These are phyloP conservation scores for Pocillopora damicornis DNA, from an alignment of 64 coral and sea anemone species.

Conservation along the genomic window DNA sequence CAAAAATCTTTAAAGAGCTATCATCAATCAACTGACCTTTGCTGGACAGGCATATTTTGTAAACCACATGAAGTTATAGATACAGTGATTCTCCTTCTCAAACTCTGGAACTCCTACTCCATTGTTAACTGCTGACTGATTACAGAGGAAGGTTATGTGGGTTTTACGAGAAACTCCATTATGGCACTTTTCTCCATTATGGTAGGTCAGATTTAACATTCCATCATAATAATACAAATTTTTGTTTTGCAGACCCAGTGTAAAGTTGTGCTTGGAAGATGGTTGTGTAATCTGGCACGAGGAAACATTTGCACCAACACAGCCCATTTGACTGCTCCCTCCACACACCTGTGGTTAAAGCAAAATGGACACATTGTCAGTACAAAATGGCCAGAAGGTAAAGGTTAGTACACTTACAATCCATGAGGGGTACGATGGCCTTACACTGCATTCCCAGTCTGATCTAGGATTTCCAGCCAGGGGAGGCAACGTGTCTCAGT, in stretches of 20 bases:
- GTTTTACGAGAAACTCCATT: slow-evolving; percentile 1
- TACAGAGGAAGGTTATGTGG: slow-evolving; percentile 78
- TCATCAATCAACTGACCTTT: slow-evolving; percentile 49
- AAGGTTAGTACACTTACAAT: too few species aligned
- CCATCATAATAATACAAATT: slow-evolving; percentile 81
- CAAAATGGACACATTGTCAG: not conserved
- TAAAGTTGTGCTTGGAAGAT: not conserved
- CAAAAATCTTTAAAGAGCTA: too few species aligned
- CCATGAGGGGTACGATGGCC: too few species aligned
- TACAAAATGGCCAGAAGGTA: too few species aligned
- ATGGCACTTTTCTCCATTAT: slow-evolving; percentile 32
- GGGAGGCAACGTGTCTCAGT: too few species aligned
- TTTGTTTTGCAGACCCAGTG: slow-evolving; percentile 33
- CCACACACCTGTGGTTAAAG: slow-evolving; percentile 30
- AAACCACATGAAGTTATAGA: slow-evolving; percentile 74
- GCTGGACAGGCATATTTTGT: slow-evolving; percentile 82
- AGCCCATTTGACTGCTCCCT: slow-evolving; percentile 5
- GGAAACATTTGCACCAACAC: slow-evolving; percentile 15
- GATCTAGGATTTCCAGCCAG: too few species aligned
- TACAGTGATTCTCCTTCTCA: slow-evolving; percentile 60
- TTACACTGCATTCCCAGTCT: too few species aligned
- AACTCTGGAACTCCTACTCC: slow-evolving; percentile 44
- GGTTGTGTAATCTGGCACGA: slow-evolving; percentile 28
- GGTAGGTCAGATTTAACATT: slow-evolving; percentile 75
- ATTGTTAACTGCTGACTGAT: slow-evolving; percentile 1